Evolutionary conservation across 23 tunicate genomes (phyloP).

Genomic region (Styela plicata): DNA sequence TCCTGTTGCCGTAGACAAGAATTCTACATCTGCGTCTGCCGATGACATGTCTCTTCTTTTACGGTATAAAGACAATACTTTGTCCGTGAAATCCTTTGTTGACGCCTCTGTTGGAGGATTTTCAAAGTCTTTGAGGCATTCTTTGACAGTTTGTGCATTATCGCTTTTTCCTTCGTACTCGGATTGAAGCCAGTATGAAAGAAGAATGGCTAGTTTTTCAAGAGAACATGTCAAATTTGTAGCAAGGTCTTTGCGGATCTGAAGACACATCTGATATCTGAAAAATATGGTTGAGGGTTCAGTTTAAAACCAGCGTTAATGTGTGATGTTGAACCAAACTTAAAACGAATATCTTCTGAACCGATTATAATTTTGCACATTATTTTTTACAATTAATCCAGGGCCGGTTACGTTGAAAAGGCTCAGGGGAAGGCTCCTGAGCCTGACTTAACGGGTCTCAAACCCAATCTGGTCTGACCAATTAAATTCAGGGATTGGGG

Average conservation of each 20-base stretch:
- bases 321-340: too few relatives aligned
- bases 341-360: too few relatives aligned
- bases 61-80: slow-evolving; percentile 35
- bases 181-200: slow-evolving; percentile 80
- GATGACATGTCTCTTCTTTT: slow-evolving; percentile 60
- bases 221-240: slow-evolving; percentile 53
- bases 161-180: slow-evolving; percentile 51
- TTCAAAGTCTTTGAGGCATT: slow-evolving; percentile 2
- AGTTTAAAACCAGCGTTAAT: neutral
- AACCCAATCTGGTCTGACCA: too few relatives aligned
- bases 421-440: too few relatives aligned
- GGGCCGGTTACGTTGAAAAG: too few relatives aligned
- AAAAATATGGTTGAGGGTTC: neutral
- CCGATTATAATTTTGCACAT: too few relatives aligned
- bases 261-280: slow-evolving; percentile 83
- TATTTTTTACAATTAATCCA: too few relatives aligned
- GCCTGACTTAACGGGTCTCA: too few relatives aligned
- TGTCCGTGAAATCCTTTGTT: slow-evolving; percentile 40
- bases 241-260: slow-evolving; percentile 68
- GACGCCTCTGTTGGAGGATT: slow-evolving; percentile 3
- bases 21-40: slow-evolving; percentile 71
- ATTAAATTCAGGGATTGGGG: too few relatives aligned
- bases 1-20: slow-evolving; percentile 45
- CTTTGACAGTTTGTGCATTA: slow-evolving; percentile 15
- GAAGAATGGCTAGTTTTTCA: slow-evolving; percentile 43